Percentiles rank a stretch among this genome's conserved stretches.
Conservation (phyloP, 2,113 vertebrate genomes). For the Echinops telfairi region DNA sequence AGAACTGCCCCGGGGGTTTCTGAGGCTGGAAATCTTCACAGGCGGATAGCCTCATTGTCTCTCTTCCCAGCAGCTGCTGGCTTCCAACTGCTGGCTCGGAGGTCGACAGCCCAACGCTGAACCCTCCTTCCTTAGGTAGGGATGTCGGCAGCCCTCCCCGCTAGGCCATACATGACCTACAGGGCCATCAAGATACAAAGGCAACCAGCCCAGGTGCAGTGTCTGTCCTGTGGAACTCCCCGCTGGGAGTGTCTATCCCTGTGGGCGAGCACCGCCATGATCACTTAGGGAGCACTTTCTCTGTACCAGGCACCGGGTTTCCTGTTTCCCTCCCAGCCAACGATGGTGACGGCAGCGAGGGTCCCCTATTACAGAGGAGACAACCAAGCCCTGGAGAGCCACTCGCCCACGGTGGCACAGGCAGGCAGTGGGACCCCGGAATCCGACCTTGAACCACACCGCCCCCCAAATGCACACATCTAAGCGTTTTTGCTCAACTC, state of each 20-base stretch:
- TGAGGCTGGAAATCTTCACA: too few relatives aligned
- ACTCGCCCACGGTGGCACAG: not conserved
- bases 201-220: not conserved
- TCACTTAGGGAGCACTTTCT: not conserved
- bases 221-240: not conserved
- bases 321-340: fast-evolving
- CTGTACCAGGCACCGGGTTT: not conserved
- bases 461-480: not conserved
- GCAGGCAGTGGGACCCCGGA: not conserved
- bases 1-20: too few relatives aligned
- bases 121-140: too few relatives aligned
- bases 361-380: not conserved
- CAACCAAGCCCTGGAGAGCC: not conserved
- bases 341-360: not conserved
- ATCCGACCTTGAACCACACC: not conserved
- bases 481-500: not conserved
- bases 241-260: not conserved
- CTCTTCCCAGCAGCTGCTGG: too few relatives aligned
- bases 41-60: too few relatives aligned
- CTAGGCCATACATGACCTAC: not conserved
- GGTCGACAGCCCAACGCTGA: too few relatives aligned
- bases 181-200: not conserved
- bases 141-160: not conserved
- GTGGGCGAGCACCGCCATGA: not conserved
- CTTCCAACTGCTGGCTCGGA: too few relatives aligned